These are phyloP conservation scores for Myotis findleyi DNA, from an alignment of 2,797 vertebrate genomes.

Conservation along the genomic window DNA sequence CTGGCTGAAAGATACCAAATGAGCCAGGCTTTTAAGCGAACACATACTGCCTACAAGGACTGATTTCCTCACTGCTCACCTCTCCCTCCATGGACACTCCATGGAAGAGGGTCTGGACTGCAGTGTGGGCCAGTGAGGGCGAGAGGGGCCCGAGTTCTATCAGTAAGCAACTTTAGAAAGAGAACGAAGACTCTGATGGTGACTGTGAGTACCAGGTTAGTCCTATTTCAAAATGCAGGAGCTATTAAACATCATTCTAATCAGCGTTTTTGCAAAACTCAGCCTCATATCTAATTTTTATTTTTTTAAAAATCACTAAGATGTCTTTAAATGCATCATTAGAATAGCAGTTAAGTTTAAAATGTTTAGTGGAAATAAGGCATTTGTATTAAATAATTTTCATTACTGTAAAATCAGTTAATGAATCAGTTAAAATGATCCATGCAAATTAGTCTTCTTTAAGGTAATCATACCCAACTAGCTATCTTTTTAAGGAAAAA, in stretches of 20 bases:
- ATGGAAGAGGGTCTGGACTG: neutral
- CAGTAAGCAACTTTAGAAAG: neutral
- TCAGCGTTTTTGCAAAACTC: conserved; percentile 10
- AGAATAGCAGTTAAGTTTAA: neutral
- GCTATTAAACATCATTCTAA: neutral
- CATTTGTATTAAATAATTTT: neutral
- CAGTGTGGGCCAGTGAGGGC: neutral
- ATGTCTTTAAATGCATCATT: neutral
- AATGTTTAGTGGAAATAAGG: neutral
- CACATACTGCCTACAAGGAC: neutral
- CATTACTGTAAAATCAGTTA: neutral
- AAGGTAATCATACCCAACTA: neutral
- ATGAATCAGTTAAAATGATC: neutral
- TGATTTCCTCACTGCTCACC: neutral
- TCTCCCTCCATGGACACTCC: neutral
- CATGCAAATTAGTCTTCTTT: neutral
- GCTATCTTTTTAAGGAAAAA: conserved; percentile 1
- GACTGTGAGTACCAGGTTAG: neutral
- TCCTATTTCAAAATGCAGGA: neutral
- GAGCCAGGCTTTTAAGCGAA: neutral
- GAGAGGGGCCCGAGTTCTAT: neutral
- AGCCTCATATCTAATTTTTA: neutral
- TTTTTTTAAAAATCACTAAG: neutral
- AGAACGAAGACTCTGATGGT: neutral
- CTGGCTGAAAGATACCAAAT: neutral